These are phyloP conservation scores for Drosophila limbata DNA, from an alignment of 2,888 invertebrate species.

Conservation along the genomic window DNA sequence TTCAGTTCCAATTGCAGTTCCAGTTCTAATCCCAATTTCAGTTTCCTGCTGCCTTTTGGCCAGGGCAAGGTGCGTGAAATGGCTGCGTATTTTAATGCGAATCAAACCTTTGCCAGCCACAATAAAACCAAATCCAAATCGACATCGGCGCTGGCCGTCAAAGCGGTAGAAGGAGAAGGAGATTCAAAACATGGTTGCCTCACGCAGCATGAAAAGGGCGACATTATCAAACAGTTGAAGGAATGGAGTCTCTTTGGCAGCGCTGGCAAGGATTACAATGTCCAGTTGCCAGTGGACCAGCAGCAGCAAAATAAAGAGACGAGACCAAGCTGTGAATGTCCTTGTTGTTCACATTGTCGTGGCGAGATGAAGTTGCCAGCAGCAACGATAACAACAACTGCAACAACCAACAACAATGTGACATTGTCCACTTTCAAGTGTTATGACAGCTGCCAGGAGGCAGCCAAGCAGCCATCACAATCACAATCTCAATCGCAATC, in stretches of 20 bases:
- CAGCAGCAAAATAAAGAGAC: conserved; percentile 21
- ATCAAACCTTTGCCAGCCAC: conserved; percentile 54
- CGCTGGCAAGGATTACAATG: conserved; percentile 77
- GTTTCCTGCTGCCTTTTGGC: conserved; percentile 82
- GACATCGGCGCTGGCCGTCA: conserved; percentile 66
- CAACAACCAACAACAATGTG: conserved; percentile 24
- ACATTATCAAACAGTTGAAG: conserved; percentile 83
- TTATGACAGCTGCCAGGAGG: conserved; percentile 67
- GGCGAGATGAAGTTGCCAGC: not conserved
- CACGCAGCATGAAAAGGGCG: conserved; percentile 76
- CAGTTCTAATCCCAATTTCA: conserved; percentile 63
- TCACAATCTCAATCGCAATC: conserved; percentile 10
- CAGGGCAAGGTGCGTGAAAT: conserved; percentile 90
- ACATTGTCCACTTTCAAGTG: conserved; percentile 60
- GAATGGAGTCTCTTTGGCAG: conserved; percentile 85
- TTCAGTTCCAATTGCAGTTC: conserved; percentile 43
- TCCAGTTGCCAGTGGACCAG: conserved; percentile 39
- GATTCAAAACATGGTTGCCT: conserved; percentile 41
- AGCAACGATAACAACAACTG: not conserved
- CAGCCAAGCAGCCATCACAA: conserved; percentile 32
- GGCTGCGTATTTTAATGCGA: conserved; percentile 88
- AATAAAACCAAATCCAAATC: conserved; percentile 67
- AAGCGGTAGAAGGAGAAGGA: not conserved
- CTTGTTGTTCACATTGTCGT: conserved; percentile 76
- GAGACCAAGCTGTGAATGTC: conserved; percentile 75